These are phyloP conservation scores for Pseudocheirus occidentalis DNA, from an alignment of 2,797 vertebrate species.

Conservation along the genomic window DNA sequence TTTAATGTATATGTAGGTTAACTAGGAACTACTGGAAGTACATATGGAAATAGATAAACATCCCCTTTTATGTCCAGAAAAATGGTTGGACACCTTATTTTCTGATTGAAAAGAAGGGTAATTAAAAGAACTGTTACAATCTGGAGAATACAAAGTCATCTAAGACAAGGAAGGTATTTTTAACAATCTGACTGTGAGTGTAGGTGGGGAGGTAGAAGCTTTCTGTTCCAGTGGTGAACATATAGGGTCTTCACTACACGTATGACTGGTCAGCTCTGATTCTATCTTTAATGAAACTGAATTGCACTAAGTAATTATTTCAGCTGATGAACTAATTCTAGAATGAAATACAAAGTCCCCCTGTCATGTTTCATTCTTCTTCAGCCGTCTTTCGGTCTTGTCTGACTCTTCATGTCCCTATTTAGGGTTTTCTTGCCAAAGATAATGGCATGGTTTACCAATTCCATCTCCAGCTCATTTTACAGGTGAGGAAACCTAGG, in stretches of 20 bases:
- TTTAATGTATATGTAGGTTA: not conserved
- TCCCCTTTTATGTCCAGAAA: not conserved
- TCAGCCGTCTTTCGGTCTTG: no score
- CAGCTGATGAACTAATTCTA: no score
- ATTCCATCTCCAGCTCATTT: not conserved
- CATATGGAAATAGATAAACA: not conserved
- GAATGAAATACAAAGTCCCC: no score
- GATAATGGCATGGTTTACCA: not conserved
- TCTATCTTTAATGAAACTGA: not conserved
- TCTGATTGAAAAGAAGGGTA: constrained; percentile 22
- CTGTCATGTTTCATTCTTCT: no score
- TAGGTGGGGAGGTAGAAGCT: not conserved
- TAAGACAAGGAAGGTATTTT: not conserved
- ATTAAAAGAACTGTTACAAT: not conserved
- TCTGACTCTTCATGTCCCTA: no score
- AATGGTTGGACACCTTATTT: constrained; percentile 24
- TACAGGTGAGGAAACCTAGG: not conserved
- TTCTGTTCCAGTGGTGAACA: constrained; percentile 5
- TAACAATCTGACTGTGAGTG: not conserved
- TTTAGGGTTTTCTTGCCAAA: not conserved
- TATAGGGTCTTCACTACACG: not conserved
- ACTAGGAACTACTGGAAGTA: not conserved
- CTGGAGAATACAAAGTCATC: not conserved
- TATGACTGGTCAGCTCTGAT: not conserved
- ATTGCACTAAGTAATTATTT: not conserved